Evolutionary conservation across 2,797 vertebrate species (phyloP), one percentile per base, ranked within the genome.

Genomic region (Rhadinocentrus ornatus): DNA sequence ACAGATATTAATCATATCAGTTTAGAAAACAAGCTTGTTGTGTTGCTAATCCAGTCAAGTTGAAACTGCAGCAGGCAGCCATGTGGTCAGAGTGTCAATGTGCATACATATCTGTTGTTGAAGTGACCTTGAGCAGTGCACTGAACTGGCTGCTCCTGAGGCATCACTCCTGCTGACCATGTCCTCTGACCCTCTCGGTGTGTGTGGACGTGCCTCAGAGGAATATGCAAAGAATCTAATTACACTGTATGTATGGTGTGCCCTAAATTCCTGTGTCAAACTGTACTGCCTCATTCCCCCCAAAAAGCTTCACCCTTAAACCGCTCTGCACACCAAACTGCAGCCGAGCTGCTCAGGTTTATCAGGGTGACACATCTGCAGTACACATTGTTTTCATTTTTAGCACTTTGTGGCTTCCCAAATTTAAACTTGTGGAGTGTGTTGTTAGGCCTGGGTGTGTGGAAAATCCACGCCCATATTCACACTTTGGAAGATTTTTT

Each of bases 171-270:
- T 73, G 74, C 88, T 84, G 83, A 81, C 86, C 88, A 57, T 63
- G 86, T 83, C 88, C 88, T 84, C 76, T 82, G 88, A 90, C 89
- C 87, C 75, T 70, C 54, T 57, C 70, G 44, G 82, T 63, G 70
- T 63, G 70, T 64, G 69, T 72, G 75, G 71, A 78, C 24, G 75
- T 69, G 78, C 78, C 75, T 77, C 68, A 52, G 26, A 81, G 71
- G 77, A 69, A 87, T 79, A 89, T 84, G 77, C 73, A 87, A 85
- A 89, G 80, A 90, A 88, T 89, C 61, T 91, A 88, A 90, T 90
- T 85, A 89, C 71, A 68, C 61, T 74, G 74, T 80, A 81, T 62
- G 65, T 37, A 75, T 44, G 66, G 53, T 73, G 78, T 71, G 82
- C 72, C 80, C 70, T 53, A 56, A 85, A 88, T 86, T 85, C 75